Percentiles rank a stretch among this genome's conserved stretches.
phyloP scores from a whole-genome alignment of 1,140 invertebrate genomes.

The Steinernema khuongi region DNA sequence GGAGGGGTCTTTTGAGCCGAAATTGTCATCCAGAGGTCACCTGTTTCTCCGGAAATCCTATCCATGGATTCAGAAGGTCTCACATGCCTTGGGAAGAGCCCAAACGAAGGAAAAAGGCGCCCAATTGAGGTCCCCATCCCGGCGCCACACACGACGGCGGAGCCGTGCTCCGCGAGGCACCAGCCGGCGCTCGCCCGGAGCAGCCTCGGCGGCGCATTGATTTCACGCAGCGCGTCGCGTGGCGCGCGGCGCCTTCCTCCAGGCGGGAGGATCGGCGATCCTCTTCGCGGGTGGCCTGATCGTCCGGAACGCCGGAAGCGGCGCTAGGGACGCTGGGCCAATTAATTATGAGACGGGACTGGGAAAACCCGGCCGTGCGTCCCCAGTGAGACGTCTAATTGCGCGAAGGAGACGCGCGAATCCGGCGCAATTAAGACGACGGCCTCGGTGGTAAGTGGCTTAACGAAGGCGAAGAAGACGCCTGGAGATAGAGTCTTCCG shows the following conservation, averaged over 20 bases:
- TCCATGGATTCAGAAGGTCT: too few relatives aligned
- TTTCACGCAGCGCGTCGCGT: conserved; percentile 1
- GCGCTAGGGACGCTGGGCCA: background rate
- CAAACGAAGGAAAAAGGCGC: too few relatives aligned
- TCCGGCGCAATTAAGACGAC: too few relatives aligned
- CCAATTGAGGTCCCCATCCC: too few relatives aligned
- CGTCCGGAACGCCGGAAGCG: background rate
- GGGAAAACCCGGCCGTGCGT: background rate
- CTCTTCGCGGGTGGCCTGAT: background rate
- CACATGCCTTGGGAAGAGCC: too few relatives aligned
- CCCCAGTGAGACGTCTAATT: background rate
- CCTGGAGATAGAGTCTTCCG: too few relatives aligned
- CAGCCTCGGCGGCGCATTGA: background rate
- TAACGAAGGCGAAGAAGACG: too few relatives aligned
- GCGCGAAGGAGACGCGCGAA: background rate
- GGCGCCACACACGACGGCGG: too few relatives aligned
- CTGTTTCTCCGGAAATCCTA: too few relatives aligned
- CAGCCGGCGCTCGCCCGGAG: background rate
- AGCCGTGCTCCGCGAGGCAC: background rate
- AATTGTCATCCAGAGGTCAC: too few relatives aligned
- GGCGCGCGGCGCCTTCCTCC: background rate
- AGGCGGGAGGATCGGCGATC: background rate
- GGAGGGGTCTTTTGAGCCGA: too few relatives aligned
- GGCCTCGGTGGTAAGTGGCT: too few relatives aligned
- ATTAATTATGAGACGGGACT: background rate